Evolutionary conservation across 2,888 invertebrate genomes (phyloP), one percentile per base, ranked within the genome.

Genomic region (Diadromus collaris): DNA sequence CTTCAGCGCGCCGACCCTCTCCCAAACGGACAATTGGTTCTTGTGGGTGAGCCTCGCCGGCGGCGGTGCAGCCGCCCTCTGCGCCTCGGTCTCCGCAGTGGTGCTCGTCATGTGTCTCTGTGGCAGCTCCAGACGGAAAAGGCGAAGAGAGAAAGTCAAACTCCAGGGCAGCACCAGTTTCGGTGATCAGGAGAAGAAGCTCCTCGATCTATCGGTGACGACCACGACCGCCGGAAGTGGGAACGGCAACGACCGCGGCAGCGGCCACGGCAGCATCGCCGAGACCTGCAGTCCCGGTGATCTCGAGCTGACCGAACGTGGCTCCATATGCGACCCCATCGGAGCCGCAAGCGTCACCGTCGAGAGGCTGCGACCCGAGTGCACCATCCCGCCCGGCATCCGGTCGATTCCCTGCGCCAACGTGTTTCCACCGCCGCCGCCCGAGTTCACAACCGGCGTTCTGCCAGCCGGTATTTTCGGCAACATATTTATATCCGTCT

Each of bases 151-250:
- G 71, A 93, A 93, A 86, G 94, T 95, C 81, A 95, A 95, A 54
- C 93, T 95, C 74, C 96, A 96, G 86, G 94, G 95, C 60, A 96
- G 96, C 90, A 94, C 95, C 1, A 96, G 96, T 88, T 96, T 96
- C 88, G 96, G 95, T 63, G 97, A 97, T 87, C 97, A 97, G 91
- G 97, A 97, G 88, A 97, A 97, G 90, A 96, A 96, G 87, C 92
- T 97, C 75, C 92, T 97, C 80, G 96, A 97, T 84, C 94, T 96
- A 21, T 96, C 96, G 83, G 95, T 95, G 46, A 95, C 95, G 16
- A 95, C 95, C 6, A 95, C 94, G 0, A 93, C 93, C 34, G 87
- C 86, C 83, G 92, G 93, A 76, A 95, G 94, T 88, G 85, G 83
- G 21, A 85, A 85, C 78, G 80, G 88, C 76, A 86, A 86, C 78